Base-by-base conservation (phyloP, 2,797 vertebrate species). In the Phrynocephalus guinanensis region DNA sequence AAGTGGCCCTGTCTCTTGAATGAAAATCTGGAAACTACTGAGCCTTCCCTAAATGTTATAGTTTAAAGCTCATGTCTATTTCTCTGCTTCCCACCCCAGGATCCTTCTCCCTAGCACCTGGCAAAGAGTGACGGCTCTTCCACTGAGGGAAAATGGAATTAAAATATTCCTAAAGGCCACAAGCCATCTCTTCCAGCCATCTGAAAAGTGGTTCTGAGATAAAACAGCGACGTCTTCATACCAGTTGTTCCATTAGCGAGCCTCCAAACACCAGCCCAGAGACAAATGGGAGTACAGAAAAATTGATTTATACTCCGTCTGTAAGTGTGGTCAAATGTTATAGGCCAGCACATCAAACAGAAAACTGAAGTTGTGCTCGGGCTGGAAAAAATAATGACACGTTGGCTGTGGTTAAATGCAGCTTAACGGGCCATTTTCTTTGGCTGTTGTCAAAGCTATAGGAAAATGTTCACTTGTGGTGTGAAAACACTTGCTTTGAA, bases 271-370 rank as follows among this genome's bases (percentile, higher is more conserved):
- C 94, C 96, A 95, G 94, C 88, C 84, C 91, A 3, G 92, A 97
- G 96, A 96, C 95, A 96, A 97, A 97, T 95, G 95, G 89, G 89
- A 95, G 92, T 93, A 92, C 91, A 95, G 95, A 96, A 95, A 76
- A 97, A 97, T 96, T 96, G 96, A 97, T 97, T 97, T 96, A 95
- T 93, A 96, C 95, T 97, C 95, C 94, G 91, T 92, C 86, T 92
- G 73, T 95, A 95, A 96, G 94, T 94, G 94, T 95, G 95, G 95
- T 96, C 95, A 96, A 96, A 96, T 92, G 94, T 95, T 96, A 96
- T 88, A 96, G 94, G 91, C 91, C 90, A 95, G 91, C 90, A 91
- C 91, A 92, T 96, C 92, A 95, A 95, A 95, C 82, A 94, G 7
- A 81, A 90, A 93, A 93, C 87, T 86, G 22, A 82, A 93, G 77